Evolutionary conservation across 1,140 invertebrate species (phyloP).

Genomic region (Saccostrea glomerata): DNA sequence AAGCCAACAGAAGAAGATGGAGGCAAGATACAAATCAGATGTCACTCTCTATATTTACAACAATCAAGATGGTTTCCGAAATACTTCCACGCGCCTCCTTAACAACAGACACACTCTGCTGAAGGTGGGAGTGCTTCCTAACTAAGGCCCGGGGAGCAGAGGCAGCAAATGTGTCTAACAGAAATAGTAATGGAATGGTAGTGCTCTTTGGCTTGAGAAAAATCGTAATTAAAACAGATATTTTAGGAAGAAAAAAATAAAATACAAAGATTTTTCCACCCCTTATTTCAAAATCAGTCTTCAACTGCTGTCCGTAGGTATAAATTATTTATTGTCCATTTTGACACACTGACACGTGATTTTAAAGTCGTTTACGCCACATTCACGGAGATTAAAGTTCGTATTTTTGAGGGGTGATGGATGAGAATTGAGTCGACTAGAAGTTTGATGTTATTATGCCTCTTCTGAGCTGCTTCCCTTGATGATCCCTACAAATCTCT

Average conservation of each 20-base stretch:
- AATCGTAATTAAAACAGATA: constrained; percentile 49
- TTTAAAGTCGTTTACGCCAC: constrained; percentile 35
- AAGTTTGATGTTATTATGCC: constrained; percentile 33
- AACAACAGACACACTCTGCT: constrained; percentile 47
- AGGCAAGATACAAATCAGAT: constrained; percentile 44
- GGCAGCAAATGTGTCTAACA: constrained; percentile 48
- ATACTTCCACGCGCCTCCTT: constrained; percentile 39
- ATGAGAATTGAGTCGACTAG: constrained; percentile 43
- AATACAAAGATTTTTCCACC: constrained; percentile 5
- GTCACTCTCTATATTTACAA: constrained; percentile 46
- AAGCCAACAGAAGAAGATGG: constrained; percentile 58
- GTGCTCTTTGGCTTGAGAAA: constrained; percentile 60
- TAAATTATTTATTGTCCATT: constrained; percentile 23
- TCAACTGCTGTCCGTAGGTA: not conserved
- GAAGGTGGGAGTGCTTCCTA: constrained; percentile 54
- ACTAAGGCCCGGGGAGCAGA: constrained; percentile 56
- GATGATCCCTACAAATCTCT: constrained; percentile 92
- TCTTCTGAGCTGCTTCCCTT: constrained; percentile 77
- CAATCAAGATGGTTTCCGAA: constrained; percentile 47
- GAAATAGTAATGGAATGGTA: constrained; percentile 58
- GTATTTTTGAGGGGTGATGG: constrained; percentile 34
- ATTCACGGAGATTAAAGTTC: constrained; percentile 37
- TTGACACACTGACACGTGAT: constrained; percentile 35
- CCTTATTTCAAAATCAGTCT: constrained; percentile 22
- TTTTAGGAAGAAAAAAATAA: constrained; percentile 9